These are phyloP conservation scores for Periplaneta americana DNA, from an alignment of 1,140 invertebrate genomes.

Conservation along the genomic window DNA sequence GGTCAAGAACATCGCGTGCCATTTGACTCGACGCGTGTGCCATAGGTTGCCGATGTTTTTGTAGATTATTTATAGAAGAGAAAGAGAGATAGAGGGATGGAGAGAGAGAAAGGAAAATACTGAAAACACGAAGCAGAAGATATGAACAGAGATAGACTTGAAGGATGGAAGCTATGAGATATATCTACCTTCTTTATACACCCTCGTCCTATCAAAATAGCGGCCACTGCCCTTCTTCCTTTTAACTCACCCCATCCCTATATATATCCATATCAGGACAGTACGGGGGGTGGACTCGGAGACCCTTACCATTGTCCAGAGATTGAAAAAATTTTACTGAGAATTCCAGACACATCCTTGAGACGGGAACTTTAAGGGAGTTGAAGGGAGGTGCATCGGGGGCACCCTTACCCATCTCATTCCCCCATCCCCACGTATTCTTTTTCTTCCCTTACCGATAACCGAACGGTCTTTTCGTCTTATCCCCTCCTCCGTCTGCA, in stretches of 20 bases:
- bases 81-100: too few species aligned
- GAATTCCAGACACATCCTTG: not conserved
- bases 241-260: not conserved
- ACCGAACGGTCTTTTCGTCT: not conserved
- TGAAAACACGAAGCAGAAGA: too few species aligned
- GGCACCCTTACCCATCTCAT: not conserved
- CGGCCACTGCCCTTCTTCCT: not conserved
- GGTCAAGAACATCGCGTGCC: too few species aligned
- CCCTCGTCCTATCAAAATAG: not conserved
- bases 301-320: not conserved
- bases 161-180: not conserved
- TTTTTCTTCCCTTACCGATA: not conserved
- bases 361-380: too few species aligned
- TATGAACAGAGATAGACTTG: not conserved
- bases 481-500: not conserved
- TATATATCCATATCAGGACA: not conserved
- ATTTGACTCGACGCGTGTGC: too few species aligned
- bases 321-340: not conserved
- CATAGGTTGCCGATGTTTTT: too few species aligned
- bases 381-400: too few species aligned
- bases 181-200: not conserved
- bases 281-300: not conserved
- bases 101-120: too few species aligned
- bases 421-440: not conserved
- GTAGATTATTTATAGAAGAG: too few species aligned